Evolutionary conservation across 2,888 invertebrate species (phyloP), one percentile per base, ranked within the genome.

Genomic region (Cheilosia vulpina): DNA sequence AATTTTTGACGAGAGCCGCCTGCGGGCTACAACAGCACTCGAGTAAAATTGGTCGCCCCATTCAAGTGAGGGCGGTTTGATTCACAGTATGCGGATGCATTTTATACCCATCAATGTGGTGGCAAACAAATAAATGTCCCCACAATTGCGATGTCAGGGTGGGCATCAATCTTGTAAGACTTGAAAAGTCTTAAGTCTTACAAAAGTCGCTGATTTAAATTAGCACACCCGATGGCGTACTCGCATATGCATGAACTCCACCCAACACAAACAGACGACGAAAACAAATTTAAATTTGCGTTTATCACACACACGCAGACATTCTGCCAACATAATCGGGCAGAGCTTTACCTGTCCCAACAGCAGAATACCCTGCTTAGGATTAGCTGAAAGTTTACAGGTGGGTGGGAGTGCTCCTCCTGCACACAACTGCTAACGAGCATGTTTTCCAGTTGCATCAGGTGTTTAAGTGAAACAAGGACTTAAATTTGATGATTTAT

Each of bases 401-500:
- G 15, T 73, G 27, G 50, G 53, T 47, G 38, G 52, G 34, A 15
- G 52, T 79, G 68, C 31, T 31, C 11, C n/a, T 45, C 47, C 21
- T 43, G 21, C 38, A 66, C 43, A 69, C 69, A 80, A 69, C 65
- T 75, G 50, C 52, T 65, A 80, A 62, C 60, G 68, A 81, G 71
- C 57, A 76, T 71, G 43, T 55, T 63, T 21, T 60, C 38, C 21
- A 24, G 81, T 77, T 85, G 85, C 85, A 85, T 81, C 85, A 85
- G 85, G 85, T 85, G 85, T 85, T 85, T 85, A 85, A 85, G 81
- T 76, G 85, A 85, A 85, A 81, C 72, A 85, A 77, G 81, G 85
- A 81, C 81, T 85, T 85, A 85, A 85, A 85, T 85, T 85, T 76
- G 76, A 72, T 85, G 85, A 85, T 85, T 85, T 85, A 85, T 85